Evolutionary conservation across 2,888 invertebrate species (phyloP), one percentile per base, ranked within the genome.

Genomic region (Lasioglossum villosulum): DNA sequence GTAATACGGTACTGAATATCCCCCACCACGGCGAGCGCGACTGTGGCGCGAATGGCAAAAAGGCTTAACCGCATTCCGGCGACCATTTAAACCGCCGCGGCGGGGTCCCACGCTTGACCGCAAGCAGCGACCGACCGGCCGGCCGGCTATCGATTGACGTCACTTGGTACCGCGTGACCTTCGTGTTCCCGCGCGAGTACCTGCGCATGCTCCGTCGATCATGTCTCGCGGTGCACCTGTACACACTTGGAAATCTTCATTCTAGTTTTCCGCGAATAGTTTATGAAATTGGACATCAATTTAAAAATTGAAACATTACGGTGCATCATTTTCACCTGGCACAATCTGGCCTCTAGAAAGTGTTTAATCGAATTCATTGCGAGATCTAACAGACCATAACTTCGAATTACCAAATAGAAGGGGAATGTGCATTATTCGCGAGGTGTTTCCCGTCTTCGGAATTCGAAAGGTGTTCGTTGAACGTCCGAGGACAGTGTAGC

Each of bases 1-100:
- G 68, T 48, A 73, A 81, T 66, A 86, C 90, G 82, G 80, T 71
- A 80, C 83, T 90, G 91, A 79, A 52, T 86, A 85, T 83, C 81
- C 82, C 88, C 83, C 82, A 77, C 83, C 86, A 82, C 70, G 59
- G 80, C 82, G 86, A 85, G 75, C 84, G 78, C 89, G 83, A 89
- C 86, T 89, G 88, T 86, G 85, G 90, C 90, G 90, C 91, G 92
- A 91, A 93, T 92, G 91, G 93, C 92, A 93, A 94, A 94, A 94
- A 94, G 93, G 94, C 93, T 93, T 93, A 94, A 93, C 94, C 94
- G 93, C 94, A 94, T 94, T 94, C 94, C 94, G 92, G 82, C 91
- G 93, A 94, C 93, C 94, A 93, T 94, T 95, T 94, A 95, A 95
- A 94, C 92, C 92, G 91, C 92, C 92, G 91, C 89, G 89, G 89